Base-by-base conservation (phyloP, 2,797 vertebrate genomes). In the Syngnathus rostellatus region DNA sequence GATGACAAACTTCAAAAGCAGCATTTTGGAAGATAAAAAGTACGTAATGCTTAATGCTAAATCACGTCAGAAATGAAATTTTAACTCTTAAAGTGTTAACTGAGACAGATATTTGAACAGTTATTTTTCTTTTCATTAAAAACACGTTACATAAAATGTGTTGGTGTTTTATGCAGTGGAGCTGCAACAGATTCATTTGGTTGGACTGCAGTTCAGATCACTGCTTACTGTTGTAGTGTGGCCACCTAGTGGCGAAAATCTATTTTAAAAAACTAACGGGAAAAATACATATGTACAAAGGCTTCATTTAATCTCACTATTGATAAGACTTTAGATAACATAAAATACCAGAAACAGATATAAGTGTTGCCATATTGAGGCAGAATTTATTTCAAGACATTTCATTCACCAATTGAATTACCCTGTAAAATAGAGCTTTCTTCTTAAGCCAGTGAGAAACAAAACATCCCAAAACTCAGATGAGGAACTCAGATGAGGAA, bases 341-440 rank as follows among this genome's bases (percentile, higher is more conserved):
- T 31, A 48, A 51, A 55, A 58, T 9, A 14, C 43, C 12, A 25
- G 2, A 21, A 61, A 25, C 7, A 46, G 17, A 62, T 31, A 12
- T 3, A 41, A 46, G 10, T 40, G 40, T 16, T 62, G 3, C 12
- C 41, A 62, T 23, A 16, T 62, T 46, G 60, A 45, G 41, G 21
- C 60, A 62, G 10, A 62, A 62, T 62, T 62, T 62, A 62, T 62
- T 61, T 31, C 31, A 62, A 62, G 60, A 45, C 60, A 62, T 62
- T 61, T 21, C 12, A n/a, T 62, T 25, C 23, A 17, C 41, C 19
- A 41, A 3, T 46, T 62, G 14, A 45, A 45, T 21, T 16, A 62
- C 60, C 60, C 60, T 45, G n/a, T 46, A 16, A 25, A 62, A 46
- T 41, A 46, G 1, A 16, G 21, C 11, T 25, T 45, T 14, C 60